Evolutionary conservation across 2,888 invertebrate species (phyloP).

Genomic region (Stenolophus ochropezus): DNA sequence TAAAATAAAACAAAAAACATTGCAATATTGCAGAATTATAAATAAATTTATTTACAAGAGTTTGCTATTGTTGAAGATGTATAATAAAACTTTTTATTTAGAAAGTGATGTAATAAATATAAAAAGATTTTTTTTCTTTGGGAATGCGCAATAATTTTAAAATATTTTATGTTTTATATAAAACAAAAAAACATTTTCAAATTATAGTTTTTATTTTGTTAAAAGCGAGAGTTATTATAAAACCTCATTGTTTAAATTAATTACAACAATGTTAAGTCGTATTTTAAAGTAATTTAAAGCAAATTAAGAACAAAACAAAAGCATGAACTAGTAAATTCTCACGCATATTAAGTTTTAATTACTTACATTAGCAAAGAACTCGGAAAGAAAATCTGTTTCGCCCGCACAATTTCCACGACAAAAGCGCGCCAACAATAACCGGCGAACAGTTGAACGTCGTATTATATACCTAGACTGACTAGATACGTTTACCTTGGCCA

Average conservation of each 20-base stretch:
- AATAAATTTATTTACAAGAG: no score
- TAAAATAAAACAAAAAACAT: no score
- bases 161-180: no score
- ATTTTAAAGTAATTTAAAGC: not conserved
- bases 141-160: not conserved
- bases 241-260: not conserved
- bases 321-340: not conserved
- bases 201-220: not conserved
- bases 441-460: constrained; percentile 19
- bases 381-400: not conserved
- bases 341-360: not conserved
- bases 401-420: constrained; percentile 16
- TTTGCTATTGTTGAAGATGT: no score
- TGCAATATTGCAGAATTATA: no score
- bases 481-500: constrained; percentile 33
- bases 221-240: not conserved
- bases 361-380: not conserved
- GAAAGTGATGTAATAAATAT: no score
- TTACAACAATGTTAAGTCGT: not conserved
- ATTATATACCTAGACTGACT: constrained; percentile 32
- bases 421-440: constrained; percentile 31
- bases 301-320: not conserved
- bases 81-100: no score
- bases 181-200: not conserved
- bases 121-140: no score